Base-by-base conservation (phyloP, 2,888 invertebrate genomes). In the Ormia ochracea region DNA sequence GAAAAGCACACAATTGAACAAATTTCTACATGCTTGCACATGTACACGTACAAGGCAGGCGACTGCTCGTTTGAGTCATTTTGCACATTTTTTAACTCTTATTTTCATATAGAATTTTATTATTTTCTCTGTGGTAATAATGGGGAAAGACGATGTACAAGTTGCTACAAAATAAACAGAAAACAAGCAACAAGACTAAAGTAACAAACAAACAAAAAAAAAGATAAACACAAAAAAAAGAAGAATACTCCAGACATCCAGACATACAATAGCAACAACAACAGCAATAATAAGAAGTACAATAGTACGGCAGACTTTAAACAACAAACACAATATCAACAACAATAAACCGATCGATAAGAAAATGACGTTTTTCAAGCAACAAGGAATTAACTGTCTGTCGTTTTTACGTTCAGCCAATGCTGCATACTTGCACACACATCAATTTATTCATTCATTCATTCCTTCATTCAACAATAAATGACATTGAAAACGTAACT, bases 261-360 rank as follows among this genome's bases (percentile, higher is more conserved):
- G 76, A 77, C 76, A 70, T 63, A 70, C 17, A 48, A 48, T 31
- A 74, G 17, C 45, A 65, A 9, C 19, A 70, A 52, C 14, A 36
- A 23, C 10, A 63, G 10, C 14, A 41, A 26, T 14, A 63, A 65
- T 23, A 54, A 75, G 43, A 74, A 38, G 3, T 56, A 41, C 41
- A 59, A 26, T n/a, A 58, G 19, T n/a, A 28, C 12, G 10, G n/a
- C 43, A 68, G 54, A 68, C 41, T 48, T 33, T 43, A 12, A 9
- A 41, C n/a, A 59, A 6, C 41, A 26, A 36, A 6, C 41, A 19
- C 17, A 48, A 31, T 28, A 70, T 56, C 59, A 68, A 77, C 33
- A 61, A 66, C 9, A 65, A 38, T 52, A 66, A 72, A 74, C 26
- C 73, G 78, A 81, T 78, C 77, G 78, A 81, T 78, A 78, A 81